Conservation (phyloP, 35 echinoderm and acorn worm genomes). For the Chiridota heheva region DNA sequence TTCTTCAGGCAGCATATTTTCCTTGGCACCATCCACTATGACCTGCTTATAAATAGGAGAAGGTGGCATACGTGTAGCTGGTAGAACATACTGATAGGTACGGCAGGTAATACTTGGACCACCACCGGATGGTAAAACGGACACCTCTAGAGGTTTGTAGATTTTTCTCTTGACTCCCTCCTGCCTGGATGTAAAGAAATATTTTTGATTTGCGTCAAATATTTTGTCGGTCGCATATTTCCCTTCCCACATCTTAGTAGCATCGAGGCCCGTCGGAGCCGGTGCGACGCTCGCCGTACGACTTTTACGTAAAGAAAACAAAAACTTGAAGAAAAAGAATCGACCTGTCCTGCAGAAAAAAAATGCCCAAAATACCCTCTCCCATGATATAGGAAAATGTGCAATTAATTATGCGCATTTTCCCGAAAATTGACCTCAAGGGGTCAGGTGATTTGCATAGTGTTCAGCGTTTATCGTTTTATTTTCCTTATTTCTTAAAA, state of each 20-base stretch:
- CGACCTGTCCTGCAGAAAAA: too few species aligned
- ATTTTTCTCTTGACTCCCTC: not conserved
- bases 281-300: too few species aligned
- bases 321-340: too few species aligned
- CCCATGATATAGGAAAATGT: too few species aligned
- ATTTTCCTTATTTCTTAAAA: too few species aligned
- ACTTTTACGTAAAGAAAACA: too few species aligned
- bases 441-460: too few species aligned
- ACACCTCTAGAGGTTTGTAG: slow-evolving; percentile 15
- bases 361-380: too few species aligned
- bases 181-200: not conserved
- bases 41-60: slow-evolving; percentile 29
- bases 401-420: too few species aligned
- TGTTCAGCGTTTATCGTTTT: too few species aligned
- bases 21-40: slow-evolving; percentile 12
- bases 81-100: not conserved
- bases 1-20: not conserved
- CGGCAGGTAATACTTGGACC: not conserved
- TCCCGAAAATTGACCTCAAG: too few species aligned
- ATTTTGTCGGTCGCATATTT: not conserved
- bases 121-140: not conserved
- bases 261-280: not conserved
- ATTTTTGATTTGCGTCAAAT: too few species aligned
- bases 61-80: not conserved
- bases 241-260: not conserved